These are phyloP conservation scores for Apodemia duryi DNA, from an alignment of 2,888 invertebrate species.

Conservation along the genomic window DNA sequence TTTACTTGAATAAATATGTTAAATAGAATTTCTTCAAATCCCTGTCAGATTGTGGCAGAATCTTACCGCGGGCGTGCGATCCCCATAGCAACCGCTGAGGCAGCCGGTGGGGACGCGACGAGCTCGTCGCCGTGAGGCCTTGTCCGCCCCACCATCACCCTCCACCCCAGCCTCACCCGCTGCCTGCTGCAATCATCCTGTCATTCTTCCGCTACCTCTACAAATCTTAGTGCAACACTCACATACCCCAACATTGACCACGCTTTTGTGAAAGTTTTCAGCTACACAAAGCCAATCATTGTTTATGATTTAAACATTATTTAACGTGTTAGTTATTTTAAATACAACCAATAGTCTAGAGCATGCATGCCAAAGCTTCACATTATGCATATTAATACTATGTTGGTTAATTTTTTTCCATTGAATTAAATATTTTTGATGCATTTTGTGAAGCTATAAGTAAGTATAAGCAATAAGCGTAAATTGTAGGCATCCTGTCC, in stretches of 20 bases:
- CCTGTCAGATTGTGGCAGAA: constrained; percentile 26
- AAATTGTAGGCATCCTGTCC: background rate
- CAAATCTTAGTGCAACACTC: constrained; percentile 26
- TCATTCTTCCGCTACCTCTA: constrained; percentile 48
- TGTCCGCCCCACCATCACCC: constrained; percentile 67
- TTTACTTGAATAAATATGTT: too few relatives aligned
- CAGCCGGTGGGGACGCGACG: constrained; percentile 81
- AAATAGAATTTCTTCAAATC: background rate
- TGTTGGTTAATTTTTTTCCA: background rate
- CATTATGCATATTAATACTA: background rate
- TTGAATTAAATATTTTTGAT: background rate
- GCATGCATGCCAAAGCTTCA: background rate
- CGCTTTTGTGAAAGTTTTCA: background rate
- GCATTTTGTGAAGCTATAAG: background rate
- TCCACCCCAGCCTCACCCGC: constrained; percentile 74
- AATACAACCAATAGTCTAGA: background rate
- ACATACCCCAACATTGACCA: constrained; percentile 14
- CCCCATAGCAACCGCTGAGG: constrained; percentile 85
- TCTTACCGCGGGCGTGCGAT: constrained; percentile 88
- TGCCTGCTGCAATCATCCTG: constrained; percentile 72
- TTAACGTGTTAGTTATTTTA: background rate
- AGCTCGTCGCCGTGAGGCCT: constrained; percentile 52
- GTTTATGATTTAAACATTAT: background rate
- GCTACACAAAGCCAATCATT: constrained; percentile 2
- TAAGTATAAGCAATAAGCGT: constrained; percentile 6